A percentile compares a stretch with the other conserved stretches of the same genome.
These are phyloP conservation scores for Galaxea fascicularis DNA, from an alignment of 92 coral and sea anemone species.

Conservation along the genomic window DNA sequence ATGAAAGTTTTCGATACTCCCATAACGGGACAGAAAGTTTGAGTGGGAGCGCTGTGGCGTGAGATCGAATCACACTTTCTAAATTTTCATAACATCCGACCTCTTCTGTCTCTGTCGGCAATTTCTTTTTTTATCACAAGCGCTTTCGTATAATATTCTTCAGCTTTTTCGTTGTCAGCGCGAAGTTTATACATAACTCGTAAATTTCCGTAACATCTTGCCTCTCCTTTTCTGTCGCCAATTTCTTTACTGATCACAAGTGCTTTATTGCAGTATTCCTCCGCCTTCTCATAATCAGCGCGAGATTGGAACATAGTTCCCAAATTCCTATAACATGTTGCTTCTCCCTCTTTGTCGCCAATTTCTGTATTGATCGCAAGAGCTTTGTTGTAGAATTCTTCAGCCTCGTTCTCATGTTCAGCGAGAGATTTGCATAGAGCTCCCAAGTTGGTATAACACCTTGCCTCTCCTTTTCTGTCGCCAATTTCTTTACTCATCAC, in stretches of 20 bases:
- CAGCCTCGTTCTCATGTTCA: neutral
- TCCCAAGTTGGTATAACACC: neutral
- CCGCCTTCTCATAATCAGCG: neutral
- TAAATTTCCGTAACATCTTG: too few relatives aligned
- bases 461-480: neutral
- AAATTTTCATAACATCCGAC: too few relatives aligned
- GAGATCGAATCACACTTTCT: too few relatives aligned
- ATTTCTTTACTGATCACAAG: conserved; percentile 1
- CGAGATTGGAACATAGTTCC: neutral
- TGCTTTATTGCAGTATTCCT: neutral
- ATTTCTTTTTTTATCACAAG: too few relatives aligned
- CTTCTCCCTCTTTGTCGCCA: neutral
- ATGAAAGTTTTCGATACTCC: too few relatives aligned
- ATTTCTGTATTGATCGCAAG: neutral
- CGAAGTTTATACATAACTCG: too few relatives aligned
- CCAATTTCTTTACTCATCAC: neutral
- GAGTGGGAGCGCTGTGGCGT: too few relatives aligned
- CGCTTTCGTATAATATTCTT: too few relatives aligned
- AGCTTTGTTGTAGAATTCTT: neutral
- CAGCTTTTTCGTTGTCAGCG: too few relatives aligned
- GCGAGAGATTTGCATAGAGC: neutral
- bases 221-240: too few relatives aligned
- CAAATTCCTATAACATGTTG: neutral
- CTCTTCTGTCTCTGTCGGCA: too few relatives aligned
- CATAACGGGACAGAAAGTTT: too few relatives aligned